Base-by-base conservation (phyloP, 1,140 invertebrate species). In the Eumeta japonica region DNA sequence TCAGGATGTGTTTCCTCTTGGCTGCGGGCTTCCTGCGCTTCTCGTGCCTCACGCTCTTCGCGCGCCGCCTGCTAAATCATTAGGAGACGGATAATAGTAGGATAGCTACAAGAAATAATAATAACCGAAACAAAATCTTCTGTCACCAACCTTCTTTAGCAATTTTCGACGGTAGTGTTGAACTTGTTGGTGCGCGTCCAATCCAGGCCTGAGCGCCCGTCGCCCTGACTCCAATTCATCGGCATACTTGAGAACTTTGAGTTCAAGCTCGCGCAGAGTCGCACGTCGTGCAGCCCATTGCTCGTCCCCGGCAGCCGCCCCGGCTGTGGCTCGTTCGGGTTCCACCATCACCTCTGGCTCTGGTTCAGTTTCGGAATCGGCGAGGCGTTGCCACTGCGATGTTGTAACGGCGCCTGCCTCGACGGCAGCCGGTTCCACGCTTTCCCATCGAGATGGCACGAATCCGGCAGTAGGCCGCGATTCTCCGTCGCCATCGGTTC, bases 371-470 rank as follows among this genome's bases (percentile, higher is more conserved):
- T 79, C 20, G 11, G 50, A 47, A 24, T 46, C 55, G 47, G 77
- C 74, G 3, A 80, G 40, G 2, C 77, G 58, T 52, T 93, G 90
- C 90, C 90, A 94, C 62, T 93, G 93, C 41, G 88, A n/a, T n/a
- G n/a, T n/a, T n/a, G n/a, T n/a, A n/a, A n/a, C n/a, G n/a, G 89
- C 90, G 71, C 92, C 89, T 10, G 88, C 88, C 66, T 92, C 88
- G 16, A 89, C 55, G 75, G 79, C 27, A 24, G 30, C 16, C 1
- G 89, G 89, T 75, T 95, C 92, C 3, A 97, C 89, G 16, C 88
- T 93, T 81, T 98, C 94, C 94, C 94, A 98, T 61, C 92, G 90
- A 0, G 93, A 95, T 5, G 89, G 88, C 24, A 93, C 85, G 77
- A 91, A 91, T 19, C 80, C 82, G 10, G 84, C 83, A 34, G 52